Evolutionary conservation across 2,113 vertebrate species (phyloP).

Genomic region (Lophura nycthemera): DNA sequence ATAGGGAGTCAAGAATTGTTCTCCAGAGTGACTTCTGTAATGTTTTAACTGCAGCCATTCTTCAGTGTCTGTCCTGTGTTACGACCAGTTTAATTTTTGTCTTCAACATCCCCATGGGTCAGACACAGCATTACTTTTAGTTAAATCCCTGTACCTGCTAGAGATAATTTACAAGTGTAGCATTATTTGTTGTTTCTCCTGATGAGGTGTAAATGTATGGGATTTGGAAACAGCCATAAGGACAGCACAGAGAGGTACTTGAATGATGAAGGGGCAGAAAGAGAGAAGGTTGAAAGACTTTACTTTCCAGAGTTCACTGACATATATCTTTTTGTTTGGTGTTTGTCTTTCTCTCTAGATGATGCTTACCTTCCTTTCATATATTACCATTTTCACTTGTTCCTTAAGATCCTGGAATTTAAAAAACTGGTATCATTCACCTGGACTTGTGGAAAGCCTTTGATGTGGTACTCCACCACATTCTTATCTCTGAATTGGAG

Average conservation of each 20-base stretch:
- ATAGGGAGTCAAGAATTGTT: neutral
- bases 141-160: neutral
- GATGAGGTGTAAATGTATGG: neutral
- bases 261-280: neutral
- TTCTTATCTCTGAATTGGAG: no score
- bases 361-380: neutral
- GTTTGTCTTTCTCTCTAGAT: neutral
- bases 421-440: neutral
- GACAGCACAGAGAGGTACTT: neutral
- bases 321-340: neutral
- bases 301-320: neutral
- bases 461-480: no score
- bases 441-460: no score
- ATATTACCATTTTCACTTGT: neutral
- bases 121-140: neutral
- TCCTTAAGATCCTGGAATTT: neutral
- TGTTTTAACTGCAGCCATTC: neutral
- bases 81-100: neutral
- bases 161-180: neutral
- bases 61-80: conserved; percentile 2
- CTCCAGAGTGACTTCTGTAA: neutral
- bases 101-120: neutral
- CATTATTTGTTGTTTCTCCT: neutral
- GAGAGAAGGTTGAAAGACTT: neutral
- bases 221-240: neutral